These are phyloP conservation scores for Apocrypta bakeri DNA, from an alignment of 1,140 invertebrate genomes.

Conservation along the genomic window DNA sequence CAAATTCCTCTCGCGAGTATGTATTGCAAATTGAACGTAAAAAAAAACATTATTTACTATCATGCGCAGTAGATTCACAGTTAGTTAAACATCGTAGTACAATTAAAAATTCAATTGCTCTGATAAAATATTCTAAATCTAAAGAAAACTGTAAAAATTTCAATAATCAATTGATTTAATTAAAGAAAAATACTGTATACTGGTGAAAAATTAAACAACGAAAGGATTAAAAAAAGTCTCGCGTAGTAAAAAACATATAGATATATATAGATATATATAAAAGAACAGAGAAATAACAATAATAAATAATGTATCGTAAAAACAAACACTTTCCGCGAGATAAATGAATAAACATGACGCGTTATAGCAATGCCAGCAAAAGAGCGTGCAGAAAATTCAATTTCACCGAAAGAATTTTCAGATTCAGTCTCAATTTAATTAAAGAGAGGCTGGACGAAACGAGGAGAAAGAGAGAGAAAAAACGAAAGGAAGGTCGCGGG, in stretches of 20 bases:
- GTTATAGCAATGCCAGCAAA: not conserved
- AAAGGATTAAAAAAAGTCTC: not conserved
- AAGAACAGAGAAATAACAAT: not conserved
- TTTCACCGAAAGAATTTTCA: conserved; percentile 19
- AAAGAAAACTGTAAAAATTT: no score
- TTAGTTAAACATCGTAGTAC: no score
- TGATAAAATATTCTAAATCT: no score
- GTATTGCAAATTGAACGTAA: no score
- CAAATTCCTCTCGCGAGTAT: no score
- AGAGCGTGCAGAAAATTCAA: not conserved
- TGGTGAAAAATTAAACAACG: not conserved
- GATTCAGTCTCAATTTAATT: conserved; percentile 34
- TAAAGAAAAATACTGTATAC: no score
- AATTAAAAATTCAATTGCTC: no score
- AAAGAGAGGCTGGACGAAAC: not conserved
- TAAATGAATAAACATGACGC: conserved; percentile 22
- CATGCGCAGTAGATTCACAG: no score
- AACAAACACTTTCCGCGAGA: not conserved
- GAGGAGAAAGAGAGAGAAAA: not conserved
- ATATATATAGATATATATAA: no score
- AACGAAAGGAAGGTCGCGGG: conserved; percentile 14
- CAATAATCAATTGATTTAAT: no score
- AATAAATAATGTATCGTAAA: conserved; percentile 4
- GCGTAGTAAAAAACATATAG: not conserved
- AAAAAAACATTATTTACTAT: no score